Base-by-base conservation (phyloP, 1,140 invertebrate genomes). In the Caenorhabditis brenneri region DNA sequence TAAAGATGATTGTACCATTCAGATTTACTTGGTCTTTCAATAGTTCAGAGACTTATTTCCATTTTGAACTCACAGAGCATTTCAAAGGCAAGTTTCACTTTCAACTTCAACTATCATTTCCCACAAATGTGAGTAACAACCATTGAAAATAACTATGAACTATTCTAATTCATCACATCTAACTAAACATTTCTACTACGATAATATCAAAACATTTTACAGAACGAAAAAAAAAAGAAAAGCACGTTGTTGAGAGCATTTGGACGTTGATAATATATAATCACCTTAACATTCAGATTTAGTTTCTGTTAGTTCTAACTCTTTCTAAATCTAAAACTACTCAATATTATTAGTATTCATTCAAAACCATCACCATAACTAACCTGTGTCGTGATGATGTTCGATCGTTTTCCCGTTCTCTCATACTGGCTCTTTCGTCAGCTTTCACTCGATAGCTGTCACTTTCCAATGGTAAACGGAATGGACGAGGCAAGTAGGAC, bases 401-500 rank as follows among this genome's bases (percentile, higher is more conserved):
- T 49, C 42, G 55, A 49, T 65, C 84, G 31, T 33, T 85, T 46
- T 79, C 81, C 49, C 79, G 74, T 36, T 83, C 80, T 42, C 29
- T 83, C 53, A 29, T 65, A 51, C 81, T 87, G 19, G 39, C 86
- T 86, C 39, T 74, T 42, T 74, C 65, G 36, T 74, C 65, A 3
- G 65, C 33, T 74, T 74, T 74, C 10, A 27, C 48, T 36, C 81
- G 49, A 49, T 86, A 89, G 53, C 65, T 82, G 55, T 90, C 89
- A 48, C 86, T 88, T 86, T 90, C 89, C 39, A 90, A 60, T 29
- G 86, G 86, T 69, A 91, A 83, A 46, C 88, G 84, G 49, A 90
- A 86, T 69, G 89, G 87, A 29, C 83, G 69, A 39, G 89, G 87
- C 6, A 90, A 84, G 83, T 90, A 91, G 6, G 65, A 84, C 29